Percentiles rank a stretch among this genome's conserved stretches.
phyloP scores from a whole-genome alignment of 2,797 vertebrate genomes.

The Onychomys torridus region DNA sequence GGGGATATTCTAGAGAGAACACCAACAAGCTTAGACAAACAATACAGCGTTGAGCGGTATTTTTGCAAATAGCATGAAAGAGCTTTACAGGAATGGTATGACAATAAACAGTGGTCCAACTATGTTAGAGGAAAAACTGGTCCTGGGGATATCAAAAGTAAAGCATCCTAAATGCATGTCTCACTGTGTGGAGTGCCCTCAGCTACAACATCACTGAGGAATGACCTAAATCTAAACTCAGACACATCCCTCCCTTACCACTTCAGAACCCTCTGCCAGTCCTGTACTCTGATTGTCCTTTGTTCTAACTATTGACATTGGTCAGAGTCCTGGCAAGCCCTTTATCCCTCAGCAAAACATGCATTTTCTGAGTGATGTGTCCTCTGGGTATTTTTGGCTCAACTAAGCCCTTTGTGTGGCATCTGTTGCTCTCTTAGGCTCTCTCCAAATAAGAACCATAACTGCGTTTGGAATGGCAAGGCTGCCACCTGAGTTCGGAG shows the following conservation, averaged over 20 bases:
- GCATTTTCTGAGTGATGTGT: not conserved
- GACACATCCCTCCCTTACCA: not conserved
- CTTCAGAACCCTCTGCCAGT: not conserved
- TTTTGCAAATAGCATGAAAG: not conserved
- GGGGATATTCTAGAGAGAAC: not conserved
- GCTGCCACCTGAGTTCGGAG: not conserved
- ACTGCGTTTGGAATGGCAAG: not conserved
- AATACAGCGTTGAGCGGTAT: not conserved
- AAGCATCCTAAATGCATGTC: not conserved
- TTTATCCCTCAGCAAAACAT: not conserved
- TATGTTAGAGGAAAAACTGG: not conserved
- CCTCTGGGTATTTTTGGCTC: not conserved
- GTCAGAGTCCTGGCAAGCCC: not conserved
- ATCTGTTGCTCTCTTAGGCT: constrained; percentile 16
- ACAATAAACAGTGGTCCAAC: not conserved
- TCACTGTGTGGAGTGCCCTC: not conserved
- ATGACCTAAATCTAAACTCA: not conserved
- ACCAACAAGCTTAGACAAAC: not conserved
- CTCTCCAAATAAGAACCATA: not conserved
- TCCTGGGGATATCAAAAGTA: not conserved
- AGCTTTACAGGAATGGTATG: not conserved
- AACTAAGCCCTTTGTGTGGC: not conserved
- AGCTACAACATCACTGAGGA: not conserved
- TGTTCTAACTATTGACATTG: not conserved
- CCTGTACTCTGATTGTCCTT: not conserved